phyloP scores from a whole-genome alignment of 2,113 vertebrate species.

The Chloropsis hardwickii region DNA sequence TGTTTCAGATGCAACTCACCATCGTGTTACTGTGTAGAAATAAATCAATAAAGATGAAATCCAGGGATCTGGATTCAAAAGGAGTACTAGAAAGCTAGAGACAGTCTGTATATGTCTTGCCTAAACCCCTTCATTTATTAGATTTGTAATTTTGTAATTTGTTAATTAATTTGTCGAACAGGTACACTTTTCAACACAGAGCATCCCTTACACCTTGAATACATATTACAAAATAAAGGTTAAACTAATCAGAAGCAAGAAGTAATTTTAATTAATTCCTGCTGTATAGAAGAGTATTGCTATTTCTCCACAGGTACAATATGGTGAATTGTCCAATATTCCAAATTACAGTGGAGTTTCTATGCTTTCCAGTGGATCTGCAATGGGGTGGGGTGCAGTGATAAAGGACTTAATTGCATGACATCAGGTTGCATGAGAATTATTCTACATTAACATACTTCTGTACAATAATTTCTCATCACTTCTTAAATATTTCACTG shows the following conservation, averaged over 20 bases:
- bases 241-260: not conserved
- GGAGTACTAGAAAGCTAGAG: not conserved
- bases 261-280: not conserved
- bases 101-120: not conserved
- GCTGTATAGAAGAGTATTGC: not conserved
- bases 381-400: not conserved
- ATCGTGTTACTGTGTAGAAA: not conserved
- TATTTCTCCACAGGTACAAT: not conserved
- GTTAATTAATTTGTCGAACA: not conserved
- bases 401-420: not conserved
- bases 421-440: not conserved
- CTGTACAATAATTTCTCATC: not conserved
- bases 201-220: not conserved
- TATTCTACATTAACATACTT: not conserved
- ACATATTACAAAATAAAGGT: not conserved
- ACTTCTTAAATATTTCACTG: not conserved
- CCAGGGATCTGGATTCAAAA: not conserved
- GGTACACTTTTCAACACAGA: not conserved
- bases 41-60: not conserved
- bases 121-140: not conserved
- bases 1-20: not conserved
- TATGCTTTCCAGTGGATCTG: not conserved
- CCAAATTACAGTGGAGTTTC: not conserved
- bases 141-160: not conserved
- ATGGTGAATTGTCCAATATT: not conserved